Conservation (phyloP, 2,797 vertebrate genomes). For the Helarctos malayanus region DNA sequence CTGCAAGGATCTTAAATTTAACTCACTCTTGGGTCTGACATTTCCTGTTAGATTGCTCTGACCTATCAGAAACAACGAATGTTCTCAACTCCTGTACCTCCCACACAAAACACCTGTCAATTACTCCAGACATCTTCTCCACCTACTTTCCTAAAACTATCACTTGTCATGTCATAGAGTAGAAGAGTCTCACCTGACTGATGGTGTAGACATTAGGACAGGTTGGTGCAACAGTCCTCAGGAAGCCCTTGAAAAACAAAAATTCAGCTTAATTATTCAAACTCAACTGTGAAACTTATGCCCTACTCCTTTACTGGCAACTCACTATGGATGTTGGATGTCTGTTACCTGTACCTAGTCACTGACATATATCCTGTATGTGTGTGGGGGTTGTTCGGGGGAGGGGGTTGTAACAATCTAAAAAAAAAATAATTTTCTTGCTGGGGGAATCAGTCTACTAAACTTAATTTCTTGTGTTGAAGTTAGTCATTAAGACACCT, state of each 20-base stretch:
- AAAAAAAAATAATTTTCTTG: background rate
- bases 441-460: background rate
- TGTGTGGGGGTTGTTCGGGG: accelerated
- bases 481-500: background rate
- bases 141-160: background rate
- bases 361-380: background rate
- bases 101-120: background rate
- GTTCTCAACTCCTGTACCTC: background rate
- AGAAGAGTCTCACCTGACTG: background rate
- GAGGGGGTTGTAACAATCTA: background rate
- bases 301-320: background rate
- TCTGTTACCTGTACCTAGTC: background rate
- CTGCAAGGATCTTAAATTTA: background rate
- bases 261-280: background rate
- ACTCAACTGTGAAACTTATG: background rate
- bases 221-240: background rate
- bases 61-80: background rate
- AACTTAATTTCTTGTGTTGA: background rate
- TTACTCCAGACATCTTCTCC: background rate
- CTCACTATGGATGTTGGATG: background rate
- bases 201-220: background rate
- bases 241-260: background rate
- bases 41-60: background rate
- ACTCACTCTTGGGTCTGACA: background rate
- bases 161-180: background rate